These are phyloP conservation scores for Urechis unicinctus DNA, from an alignment of 2,888 invertebrate genomes.

Conservation along the genomic window DNA sequence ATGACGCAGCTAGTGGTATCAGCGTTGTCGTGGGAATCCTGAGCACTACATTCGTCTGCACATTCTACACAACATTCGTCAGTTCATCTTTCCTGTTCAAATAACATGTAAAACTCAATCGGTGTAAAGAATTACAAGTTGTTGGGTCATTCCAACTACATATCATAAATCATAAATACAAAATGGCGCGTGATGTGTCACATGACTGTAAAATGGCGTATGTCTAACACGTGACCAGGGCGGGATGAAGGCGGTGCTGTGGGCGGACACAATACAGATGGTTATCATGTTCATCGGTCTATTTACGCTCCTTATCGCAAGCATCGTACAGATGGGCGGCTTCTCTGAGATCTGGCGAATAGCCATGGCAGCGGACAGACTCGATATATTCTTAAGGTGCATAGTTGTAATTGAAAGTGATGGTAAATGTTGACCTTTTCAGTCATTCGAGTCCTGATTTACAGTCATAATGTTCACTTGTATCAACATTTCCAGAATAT, in stretches of 20 bases:
- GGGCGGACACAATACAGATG: conserved; percentile 47
- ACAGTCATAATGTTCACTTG: not conserved
- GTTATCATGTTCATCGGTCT: conserved; percentile 46
- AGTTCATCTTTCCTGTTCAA: conserved; percentile 4
- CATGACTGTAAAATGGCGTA: too few species aligned
- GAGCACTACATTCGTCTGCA: conserved; percentile 41
- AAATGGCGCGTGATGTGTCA: too few species aligned
- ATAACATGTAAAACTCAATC: too few species aligned
- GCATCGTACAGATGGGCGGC: conserved; percentile 38
- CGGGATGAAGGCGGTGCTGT: conserved; percentile 36
- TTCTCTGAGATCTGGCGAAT: conserved; percentile 30
- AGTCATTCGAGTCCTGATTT: not conserved
- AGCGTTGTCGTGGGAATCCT: conserved; percentile 24
- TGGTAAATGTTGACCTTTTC: not conserved
- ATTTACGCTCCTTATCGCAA: conserved; percentile 38
- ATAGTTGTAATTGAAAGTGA: conserved; percentile 6
- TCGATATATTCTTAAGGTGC: conserved; percentile 26
- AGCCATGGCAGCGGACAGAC: conserved; percentile 30
- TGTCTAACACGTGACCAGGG: too few species aligned
- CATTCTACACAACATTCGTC: conserved; percentile 45
- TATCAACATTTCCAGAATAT: not conserved
- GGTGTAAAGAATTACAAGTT: too few species aligned
- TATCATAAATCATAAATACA: too few species aligned
- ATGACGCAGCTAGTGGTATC: conserved; percentile 34
- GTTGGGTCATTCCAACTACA: too few species aligned